Base-by-base conservation (phyloP, 2,113 vertebrate species). In the Solenodon paradoxus region DNA sequence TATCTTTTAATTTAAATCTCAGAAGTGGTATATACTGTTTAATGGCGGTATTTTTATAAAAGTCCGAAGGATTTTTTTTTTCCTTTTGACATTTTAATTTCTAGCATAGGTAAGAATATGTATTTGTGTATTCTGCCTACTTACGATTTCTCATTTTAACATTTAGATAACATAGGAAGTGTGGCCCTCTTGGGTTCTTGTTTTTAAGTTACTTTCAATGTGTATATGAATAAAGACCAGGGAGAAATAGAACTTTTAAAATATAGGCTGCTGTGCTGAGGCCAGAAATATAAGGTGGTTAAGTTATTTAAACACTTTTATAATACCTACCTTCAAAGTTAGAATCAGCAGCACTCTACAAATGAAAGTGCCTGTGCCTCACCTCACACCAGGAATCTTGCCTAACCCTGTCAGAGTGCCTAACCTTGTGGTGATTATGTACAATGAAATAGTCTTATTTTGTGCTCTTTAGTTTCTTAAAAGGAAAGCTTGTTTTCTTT, bases 341-440 rank as follows among this genome's bases (percentile, higher is more conserved):
- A 97, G 97, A 96, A 4, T 85, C 87, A 97, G 93, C 88, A 98
- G 97, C 92, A 93, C 94, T 85, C 90, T 94, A 75, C 88, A 94
- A 91, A 90, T 93, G 40, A 81, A 98, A 98, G 98, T 98, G 98
- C 98, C 98, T 98, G 98, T 92, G 30, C 97, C 96, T 98, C 97
- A 97, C 97, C 93, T 98, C 96, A 90, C 96, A 97, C 90, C 81
- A 72, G 91, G 95, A 97, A 95, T 85, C 95, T 94, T 96, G 92
- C 98, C 96, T 80, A 85, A 94, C 86, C 1, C 32, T 17, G 96
- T 97, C 78, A 1, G 94, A 98, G 98, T 98, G 98, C 98, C 98
- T 98, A 87, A 97, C 97, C 92, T 96, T 57, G 90, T 97, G 97
- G 9, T 66, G 86, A 92, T 95, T 45, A 38, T 96, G 95, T 97